A percentile compares a stretch with the other conserved stretches of the same genome.
Conservation (phyloP, 2,113 vertebrate genomes). For the Dendrocopos noguchii region DNA sequence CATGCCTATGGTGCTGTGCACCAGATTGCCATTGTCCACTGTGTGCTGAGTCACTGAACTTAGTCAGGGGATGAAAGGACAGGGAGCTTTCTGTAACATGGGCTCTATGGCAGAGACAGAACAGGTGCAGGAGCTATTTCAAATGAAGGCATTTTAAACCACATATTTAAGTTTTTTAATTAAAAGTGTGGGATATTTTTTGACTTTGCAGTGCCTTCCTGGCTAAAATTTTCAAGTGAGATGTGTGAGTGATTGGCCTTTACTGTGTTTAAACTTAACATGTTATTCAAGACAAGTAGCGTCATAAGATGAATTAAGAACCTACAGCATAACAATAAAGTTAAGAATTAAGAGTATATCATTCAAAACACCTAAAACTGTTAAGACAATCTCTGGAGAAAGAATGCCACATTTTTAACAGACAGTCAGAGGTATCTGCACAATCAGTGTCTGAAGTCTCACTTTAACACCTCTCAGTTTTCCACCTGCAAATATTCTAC, state of each 20-base stretch:
- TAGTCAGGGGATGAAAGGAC: too few relatives aligned
- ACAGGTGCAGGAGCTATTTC: not conserved
- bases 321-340: not conserved
- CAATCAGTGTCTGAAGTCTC: not conserved
- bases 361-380: not conserved
- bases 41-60: too few relatives aligned
- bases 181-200: not conserved
- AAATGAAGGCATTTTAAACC: not conserved
- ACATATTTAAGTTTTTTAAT: not conserved
- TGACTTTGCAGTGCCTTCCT: not conserved
- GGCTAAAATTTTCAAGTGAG: slow-evolving; percentile 5
- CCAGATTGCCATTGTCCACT: too few relatives aligned
- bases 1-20: too few relatives aligned
- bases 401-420: not conserved
- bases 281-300: not conserved
- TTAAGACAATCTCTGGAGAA: not conserved
- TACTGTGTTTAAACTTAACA: not conserved
- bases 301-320: slow-evolving; percentile 18
- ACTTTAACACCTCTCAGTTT: not conserved
- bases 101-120: not conserved
- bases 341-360: not conserved
- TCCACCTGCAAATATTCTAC: not conserved
- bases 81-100: too few relatives aligned
- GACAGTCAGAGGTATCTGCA: not conserved
- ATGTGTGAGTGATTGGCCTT: slow-evolving; percentile 1